Evolutionary conservation across 2,113 vertebrate species (phyloP).

Genomic region (Leucosticte australis): DNA sequence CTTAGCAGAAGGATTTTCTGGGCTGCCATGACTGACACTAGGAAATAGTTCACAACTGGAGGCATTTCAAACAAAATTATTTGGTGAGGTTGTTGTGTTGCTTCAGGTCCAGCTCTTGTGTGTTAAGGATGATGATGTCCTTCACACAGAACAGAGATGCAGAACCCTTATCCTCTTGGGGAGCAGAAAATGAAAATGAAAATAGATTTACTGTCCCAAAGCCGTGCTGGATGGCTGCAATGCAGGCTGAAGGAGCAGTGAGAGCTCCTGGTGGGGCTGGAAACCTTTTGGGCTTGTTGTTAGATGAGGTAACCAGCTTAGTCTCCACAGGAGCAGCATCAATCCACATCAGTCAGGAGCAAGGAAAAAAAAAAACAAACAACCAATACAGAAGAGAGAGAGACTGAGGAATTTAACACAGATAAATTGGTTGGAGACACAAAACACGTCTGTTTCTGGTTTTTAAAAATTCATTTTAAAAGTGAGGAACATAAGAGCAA

Average conservation of each 20-base stretch:
- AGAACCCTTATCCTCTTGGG: background rate
- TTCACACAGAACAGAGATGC: background rate
- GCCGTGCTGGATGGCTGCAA: background rate
- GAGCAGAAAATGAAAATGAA: background rate
- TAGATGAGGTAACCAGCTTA: background rate
- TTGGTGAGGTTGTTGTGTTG: background rate
- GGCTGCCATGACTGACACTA: background rate
- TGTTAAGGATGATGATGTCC: accelerated
- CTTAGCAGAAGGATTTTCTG: background rate
- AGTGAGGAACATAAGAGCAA: background rate
- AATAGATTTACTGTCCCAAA: background rate
- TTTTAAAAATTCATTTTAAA: background rate
- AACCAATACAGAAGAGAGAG: background rate
- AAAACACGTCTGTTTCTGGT: background rate
- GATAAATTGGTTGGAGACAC: background rate
- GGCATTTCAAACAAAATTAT: background rate
- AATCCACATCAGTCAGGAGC: background rate
- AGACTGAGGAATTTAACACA: background rate
- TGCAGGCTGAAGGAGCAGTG: background rate
- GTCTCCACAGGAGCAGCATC: background rate
- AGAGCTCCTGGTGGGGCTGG: background rate
- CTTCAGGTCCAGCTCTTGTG: background rate
- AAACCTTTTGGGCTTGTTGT: background rate
- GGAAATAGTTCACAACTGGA: background rate
- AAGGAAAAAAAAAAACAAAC: background rate